Base-by-base conservation (phyloP, 2,888 invertebrate species). In the Autographa gamma region DNA sequence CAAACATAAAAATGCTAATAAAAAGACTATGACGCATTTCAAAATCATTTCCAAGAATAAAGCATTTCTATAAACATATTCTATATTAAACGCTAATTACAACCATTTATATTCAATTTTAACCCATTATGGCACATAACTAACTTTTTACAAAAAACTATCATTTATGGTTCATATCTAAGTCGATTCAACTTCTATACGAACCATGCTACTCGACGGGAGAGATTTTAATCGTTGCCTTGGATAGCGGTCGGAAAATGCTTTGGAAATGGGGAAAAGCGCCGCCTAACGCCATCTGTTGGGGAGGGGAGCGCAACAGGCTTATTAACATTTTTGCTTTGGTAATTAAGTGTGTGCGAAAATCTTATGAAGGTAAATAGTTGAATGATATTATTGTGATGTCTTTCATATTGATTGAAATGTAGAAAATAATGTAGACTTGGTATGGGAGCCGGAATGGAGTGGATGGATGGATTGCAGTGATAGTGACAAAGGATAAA, bases 281-380 rank as follows among this genome's bases (percentile, higher is more conserved):
- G 80, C 85, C 93, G 73, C 72, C 60, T 81, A 84, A 19, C 89
- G 93, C 92, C 95, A 94, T 95, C 95, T 95, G 86, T 90, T 70
- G 91, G 77, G 79, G 95, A 92, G 94, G 67, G 92, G 94, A 86
- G 58, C 34, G 79, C 64, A 79, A 83, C 87, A 79, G 16, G 41
- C n/a, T 60, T 52, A n/a, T 67, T 61, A 1, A 18, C 25, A 69
- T 79, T 75, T 73, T 76, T 69, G 54, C 59, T 11, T 9, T 25
- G 38, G 11, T 14, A 25, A 38, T 38, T 56, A 56, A 19, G 1
- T 56, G 14, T n/a, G 8, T 8, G 8, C 13, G 16, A 18, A 1
- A 14, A 0, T 16, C 13, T 19, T 54, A 8, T 63, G 16, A 34
- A 3, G n/a, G 34, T 48, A 7, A 48, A 4, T 16, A 25, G 16